Evolutionary conservation across 2,888 invertebrate genomes (phyloP).

Genomic region (Tachina lurida): DNA sequence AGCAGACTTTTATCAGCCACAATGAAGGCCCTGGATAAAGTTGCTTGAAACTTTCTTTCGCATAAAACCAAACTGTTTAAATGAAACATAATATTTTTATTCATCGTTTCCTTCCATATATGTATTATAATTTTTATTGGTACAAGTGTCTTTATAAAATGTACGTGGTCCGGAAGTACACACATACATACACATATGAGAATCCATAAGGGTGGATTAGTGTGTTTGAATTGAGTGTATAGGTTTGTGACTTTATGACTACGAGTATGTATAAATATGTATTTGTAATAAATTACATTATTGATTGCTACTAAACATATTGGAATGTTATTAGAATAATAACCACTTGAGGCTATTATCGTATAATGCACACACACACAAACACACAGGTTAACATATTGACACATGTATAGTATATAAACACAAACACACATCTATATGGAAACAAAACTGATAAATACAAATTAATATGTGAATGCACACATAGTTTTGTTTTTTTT

Average conservation of each 20-base stretch:
- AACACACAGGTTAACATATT: neutral
- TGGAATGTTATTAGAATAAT: conserved; percentile 68
- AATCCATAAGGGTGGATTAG: neutral
- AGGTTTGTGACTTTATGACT: conserved; percentile 23
- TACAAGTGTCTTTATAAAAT: conserved; percentile 30
- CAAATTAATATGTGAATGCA: conserved; percentile 16
- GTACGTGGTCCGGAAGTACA: neutral
- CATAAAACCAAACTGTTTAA: neutral
- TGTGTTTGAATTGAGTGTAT: neutral
- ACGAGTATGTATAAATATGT: conserved; percentile 42
- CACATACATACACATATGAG: neutral
- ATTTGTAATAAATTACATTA: conserved; percentile 67
- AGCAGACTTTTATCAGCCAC: too few relatives aligned
- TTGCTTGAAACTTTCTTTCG: neutral
- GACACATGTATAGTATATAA: neutral
- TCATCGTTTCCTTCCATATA: neutral
- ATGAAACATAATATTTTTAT: conserved; percentile 39
- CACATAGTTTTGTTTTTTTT: neutral
- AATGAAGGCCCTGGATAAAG: neutral
- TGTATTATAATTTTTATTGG: neutral
- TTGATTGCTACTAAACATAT: conserved; percentile 69
- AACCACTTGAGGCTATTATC: conserved; percentile 68
- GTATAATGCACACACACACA: conserved; percentile 16
- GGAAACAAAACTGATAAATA: neutral
- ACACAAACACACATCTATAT: neutral